These are phyloP conservation scores for Clostera curtula DNA, from an alignment of 2,888 invertebrate genomes.

Conservation along the genomic window DNA sequence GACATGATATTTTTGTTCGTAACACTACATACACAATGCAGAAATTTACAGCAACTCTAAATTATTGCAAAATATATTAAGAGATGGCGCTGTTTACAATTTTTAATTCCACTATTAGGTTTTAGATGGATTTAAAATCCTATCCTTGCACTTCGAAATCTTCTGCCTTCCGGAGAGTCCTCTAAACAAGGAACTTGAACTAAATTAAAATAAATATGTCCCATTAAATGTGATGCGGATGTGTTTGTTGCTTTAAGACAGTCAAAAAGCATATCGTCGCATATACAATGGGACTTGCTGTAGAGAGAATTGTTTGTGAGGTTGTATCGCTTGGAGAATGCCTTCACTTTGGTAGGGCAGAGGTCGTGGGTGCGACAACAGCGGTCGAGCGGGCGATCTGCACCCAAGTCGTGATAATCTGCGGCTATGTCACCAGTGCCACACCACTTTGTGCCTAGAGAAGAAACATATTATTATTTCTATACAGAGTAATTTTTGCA, in stretches of 20 bases:
- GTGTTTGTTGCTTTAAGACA: constrained; percentile 86
- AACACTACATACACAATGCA: constrained; percentile 16
- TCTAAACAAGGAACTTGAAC: constrained; percentile 84
- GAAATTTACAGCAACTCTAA: constrained; percentile 19
- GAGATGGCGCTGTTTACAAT: constrained; percentile 48
- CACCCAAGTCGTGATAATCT: constrained; percentile 89
- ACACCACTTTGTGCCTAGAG: constrained; percentile 92
- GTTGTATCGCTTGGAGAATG: constrained; percentile 83
- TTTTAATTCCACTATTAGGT: constrained; percentile 32
- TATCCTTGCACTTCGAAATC: constrained; percentile 67
- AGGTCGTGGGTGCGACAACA: constrained; percentile 94
- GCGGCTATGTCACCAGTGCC: constrained; percentile 92
- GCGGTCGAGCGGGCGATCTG: constrained; percentile 80
- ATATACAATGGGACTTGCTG: constrained; percentile 92
- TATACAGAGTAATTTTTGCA: too few species aligned
- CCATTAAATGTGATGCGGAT: constrained; percentile 84
- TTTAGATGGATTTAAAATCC: constrained; percentile 60
- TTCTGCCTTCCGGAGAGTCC: constrained; percentile 58
- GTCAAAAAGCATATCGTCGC: constrained; percentile 87
- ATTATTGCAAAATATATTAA: constrained; percentile 44
- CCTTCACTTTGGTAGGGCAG: constrained; percentile 87
- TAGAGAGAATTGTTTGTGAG: constrained; percentile 88
- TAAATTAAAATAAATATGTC: constrained; percentile 90
- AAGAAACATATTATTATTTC: neutral
- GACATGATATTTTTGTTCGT: too few species aligned